phyloP scores from a whole-genome alignment of 2,888 invertebrate genomes.

The Hypomecis atomaria region DNA sequence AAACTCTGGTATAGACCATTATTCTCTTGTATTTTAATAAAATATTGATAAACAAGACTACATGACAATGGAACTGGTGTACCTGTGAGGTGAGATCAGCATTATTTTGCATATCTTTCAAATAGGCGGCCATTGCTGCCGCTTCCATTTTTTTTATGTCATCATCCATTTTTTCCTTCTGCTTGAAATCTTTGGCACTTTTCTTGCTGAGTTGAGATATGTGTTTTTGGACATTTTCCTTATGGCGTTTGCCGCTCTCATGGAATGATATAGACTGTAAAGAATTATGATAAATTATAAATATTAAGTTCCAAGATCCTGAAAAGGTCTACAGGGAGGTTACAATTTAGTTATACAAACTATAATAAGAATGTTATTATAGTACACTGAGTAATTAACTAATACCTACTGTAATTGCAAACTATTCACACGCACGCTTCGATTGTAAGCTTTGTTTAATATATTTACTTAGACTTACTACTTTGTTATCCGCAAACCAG shows the following conservation, averaged over 20 bases:
- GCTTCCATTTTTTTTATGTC: constrained; percentile 95
- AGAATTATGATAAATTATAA: neutral
- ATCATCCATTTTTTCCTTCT: constrained; percentile 89
- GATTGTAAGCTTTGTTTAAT: no score
- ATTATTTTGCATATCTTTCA: constrained; percentile 91
- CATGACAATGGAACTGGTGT: constrained; percentile 22
- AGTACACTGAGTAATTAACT: no score
- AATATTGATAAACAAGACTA: no score
- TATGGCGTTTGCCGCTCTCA: constrained; percentile 96
- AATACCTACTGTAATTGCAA: no score
- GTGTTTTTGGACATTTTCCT: constrained; percentile 94
- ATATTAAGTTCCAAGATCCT: neutral
- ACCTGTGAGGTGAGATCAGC: constrained; percentile 86
- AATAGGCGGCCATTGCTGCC: constrained; percentile 94
- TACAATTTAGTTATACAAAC: no score
- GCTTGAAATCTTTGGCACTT: constrained; percentile 91
- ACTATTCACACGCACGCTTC: no score
- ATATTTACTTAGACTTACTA: constrained; percentile 83
- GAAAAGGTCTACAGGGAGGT: no score
- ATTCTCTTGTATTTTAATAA: no score
- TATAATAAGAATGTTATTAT: no score
- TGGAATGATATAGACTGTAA: constrained; percentile 96
- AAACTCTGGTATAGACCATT: no score
- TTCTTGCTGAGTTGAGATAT: constrained; percentile 93
- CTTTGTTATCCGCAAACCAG: constrained; percentile 99